phyloP scores from a whole-genome alignment of 2,113 vertebrate genomes.

The Menura novaehollandiae region DNA sequence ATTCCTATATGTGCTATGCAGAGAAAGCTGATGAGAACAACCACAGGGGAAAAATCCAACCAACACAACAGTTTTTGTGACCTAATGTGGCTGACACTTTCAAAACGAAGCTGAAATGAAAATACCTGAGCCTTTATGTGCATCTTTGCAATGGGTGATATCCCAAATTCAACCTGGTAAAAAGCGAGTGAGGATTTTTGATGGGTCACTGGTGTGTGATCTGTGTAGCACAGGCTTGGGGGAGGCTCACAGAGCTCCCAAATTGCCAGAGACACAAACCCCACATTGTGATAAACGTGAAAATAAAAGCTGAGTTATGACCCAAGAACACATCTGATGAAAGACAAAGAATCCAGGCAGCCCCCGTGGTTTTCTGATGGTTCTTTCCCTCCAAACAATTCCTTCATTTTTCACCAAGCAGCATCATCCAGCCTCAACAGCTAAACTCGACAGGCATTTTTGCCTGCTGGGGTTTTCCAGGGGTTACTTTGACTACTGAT shows the following conservation, averaged over 20 bases:
- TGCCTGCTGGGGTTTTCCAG: constrained; percentile 54
- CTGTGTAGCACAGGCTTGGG: neutral
- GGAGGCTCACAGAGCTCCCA: neutral
- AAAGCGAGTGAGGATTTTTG: accelerated
- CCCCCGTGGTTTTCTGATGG: neutral
- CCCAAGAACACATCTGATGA: neutral
- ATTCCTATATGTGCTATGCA: neutral
- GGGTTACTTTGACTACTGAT: constrained; percentile 50
- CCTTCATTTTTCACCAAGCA: constrained; percentile 50
- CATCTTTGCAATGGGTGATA: neutral
- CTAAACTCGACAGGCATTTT: constrained; percentile 58
- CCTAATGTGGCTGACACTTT: neutral
- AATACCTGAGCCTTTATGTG: neutral
- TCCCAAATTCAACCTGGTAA: accelerated
- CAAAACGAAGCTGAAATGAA: neutral
- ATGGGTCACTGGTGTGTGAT: neutral
- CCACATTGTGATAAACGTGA: neutral
- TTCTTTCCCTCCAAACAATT: constrained; percentile 38
- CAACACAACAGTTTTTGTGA: neutral
- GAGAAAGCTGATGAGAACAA: neutral
- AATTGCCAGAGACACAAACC: neutral
- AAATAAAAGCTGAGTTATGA: neutral
- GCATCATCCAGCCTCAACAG: constrained; percentile 36
- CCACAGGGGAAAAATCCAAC: neutral
- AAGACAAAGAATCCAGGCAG: constrained; percentile 15